Percentiles rank a stretch among this genome's conserved stretches.
phyloP scores from a whole-genome alignment of 1,140 invertebrate species.

The Zaprionus kolodkinae region DNA sequence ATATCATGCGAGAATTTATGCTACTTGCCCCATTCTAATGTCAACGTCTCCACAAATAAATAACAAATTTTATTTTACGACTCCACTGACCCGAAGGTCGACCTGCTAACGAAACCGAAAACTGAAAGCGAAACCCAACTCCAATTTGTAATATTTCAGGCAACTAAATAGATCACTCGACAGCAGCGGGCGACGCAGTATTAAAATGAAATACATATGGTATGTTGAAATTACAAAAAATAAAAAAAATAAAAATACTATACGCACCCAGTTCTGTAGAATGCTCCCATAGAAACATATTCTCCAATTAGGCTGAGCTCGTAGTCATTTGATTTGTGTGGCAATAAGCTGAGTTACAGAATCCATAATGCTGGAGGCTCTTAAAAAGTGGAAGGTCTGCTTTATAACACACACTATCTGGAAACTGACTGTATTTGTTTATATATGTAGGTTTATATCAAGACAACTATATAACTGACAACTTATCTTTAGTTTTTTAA shows the following conservation, averaged over 20 bases:
- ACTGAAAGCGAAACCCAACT: neutral
- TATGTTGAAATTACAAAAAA: neutral
- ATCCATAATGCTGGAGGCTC: neutral
- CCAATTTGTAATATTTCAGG: slow-evolving; percentile 42
- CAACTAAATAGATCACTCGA: slow-evolving; percentile 51
- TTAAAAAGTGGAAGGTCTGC: neutral
- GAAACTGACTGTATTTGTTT: neutral
- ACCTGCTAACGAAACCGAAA: slow-evolving; percentile 34
- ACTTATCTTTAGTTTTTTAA: no score
- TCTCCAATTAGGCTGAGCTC: slow-evolving; percentile 24
- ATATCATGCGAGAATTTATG: slow-evolving; percentile 71
- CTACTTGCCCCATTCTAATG: slow-evolving; percentile 65
- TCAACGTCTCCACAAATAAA: slow-evolving; percentile 60
- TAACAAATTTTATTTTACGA: slow-evolving; percentile 76
- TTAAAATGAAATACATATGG: slow-evolving; percentile 9
- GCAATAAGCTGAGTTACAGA: slow-evolving; percentile 31
- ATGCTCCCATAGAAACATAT: slow-evolving; percentile 14
- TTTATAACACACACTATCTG: neutral
- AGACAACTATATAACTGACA: no score
- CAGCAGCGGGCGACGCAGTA: slow-evolving; percentile 14
- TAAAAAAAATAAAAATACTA: neutral
- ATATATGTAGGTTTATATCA: no score
- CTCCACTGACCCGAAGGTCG: slow-evolving; percentile 54
- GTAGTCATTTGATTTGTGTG: slow-evolving; percentile 54
- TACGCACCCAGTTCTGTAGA: slow-evolving; percentile 1